phyloP scores from a whole-genome alignment of 2,113 vertebrate genomes.

The Rhodinocichla rosea region DNA sequence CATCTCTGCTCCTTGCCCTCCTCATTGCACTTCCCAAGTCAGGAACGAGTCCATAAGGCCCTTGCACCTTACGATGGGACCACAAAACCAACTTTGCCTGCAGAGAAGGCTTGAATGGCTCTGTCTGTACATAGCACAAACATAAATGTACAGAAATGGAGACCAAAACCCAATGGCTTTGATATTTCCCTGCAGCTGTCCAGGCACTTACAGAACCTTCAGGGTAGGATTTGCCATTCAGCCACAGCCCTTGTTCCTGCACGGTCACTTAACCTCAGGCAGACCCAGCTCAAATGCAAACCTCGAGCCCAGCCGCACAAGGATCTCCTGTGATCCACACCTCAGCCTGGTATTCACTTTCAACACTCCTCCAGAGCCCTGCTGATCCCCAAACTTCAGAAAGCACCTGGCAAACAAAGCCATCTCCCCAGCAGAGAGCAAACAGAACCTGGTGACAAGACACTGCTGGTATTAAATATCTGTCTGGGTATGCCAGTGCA shows the following conservation, averaged over 20 bases:
- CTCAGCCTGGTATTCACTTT: neutral
- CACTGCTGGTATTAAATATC: neutral
- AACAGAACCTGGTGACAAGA: neutral
- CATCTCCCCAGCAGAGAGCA: neutral
- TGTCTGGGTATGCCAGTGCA: neutral
- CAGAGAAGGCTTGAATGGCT: neutral
- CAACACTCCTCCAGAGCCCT: neutral
- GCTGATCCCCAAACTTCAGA: neutral
- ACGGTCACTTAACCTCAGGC: neutral
- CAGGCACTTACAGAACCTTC: neutral
- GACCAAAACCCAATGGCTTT: neutral
- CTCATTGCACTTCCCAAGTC: neutral
- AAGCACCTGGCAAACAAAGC: neutral
- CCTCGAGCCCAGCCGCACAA: neutral
- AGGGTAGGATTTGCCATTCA: neutral
- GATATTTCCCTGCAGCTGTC: neutral
- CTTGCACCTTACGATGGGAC: neutral
- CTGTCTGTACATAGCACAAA: neutral
- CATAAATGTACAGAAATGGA: neutral
- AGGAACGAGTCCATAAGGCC: neutral
- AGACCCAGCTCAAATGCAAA: neutral
- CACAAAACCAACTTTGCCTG: accelerated
- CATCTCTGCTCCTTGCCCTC: neutral
- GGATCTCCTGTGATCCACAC: neutral
- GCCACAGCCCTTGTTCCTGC: neutral